Percentiles rank a stretch among this genome's conserved stretches.
Conservation (phyloP, 2,797 vertebrate genomes). For the Crenichthys baileyi region DNA sequence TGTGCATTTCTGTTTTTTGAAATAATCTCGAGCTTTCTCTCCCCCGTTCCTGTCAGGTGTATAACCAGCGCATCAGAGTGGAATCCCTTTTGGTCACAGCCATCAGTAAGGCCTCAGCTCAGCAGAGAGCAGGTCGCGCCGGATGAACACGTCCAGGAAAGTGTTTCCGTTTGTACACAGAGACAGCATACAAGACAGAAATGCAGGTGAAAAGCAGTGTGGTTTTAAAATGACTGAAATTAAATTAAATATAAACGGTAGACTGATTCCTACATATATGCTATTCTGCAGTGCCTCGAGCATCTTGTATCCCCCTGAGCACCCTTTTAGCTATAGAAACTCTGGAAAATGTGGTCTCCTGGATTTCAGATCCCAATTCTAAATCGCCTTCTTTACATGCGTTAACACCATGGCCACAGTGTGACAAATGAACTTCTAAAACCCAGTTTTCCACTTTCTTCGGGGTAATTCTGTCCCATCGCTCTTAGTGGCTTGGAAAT, state of each 20-base stretch:
- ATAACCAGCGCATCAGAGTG: conserved; percentile 95
- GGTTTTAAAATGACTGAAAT: conserved; percentile 12
- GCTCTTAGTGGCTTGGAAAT: conserved; percentile 53
- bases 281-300: conserved; percentile 27
- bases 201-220: conserved; percentile 88
- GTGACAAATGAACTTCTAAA: conserved; percentile 66
- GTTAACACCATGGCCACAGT: conserved; percentile 36
- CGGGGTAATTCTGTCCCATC: conserved; percentile 67
- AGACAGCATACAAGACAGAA: conserved; percentile 99
- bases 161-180: conserved; percentile 95
- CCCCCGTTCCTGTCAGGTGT: conserved; percentile 81
- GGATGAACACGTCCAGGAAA: conserved; percentile 95
- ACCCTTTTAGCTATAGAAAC: conserved; percentile 38
- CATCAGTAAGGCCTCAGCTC: conserved; percentile 97
- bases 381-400: conserved; percentile 41
- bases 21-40: conserved; percentile 1
- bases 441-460: conserved; percentile 54
- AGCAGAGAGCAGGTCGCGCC: conserved; percentile 95
- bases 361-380: conserved; percentile 31
- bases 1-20: neutral
- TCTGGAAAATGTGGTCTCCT: conserved; percentile 35
- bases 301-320: conserved; percentile 42
- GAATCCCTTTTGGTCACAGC: conserved; percentile 97
- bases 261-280: conserved; percentile 30
- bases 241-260: conserved; percentile 24